Base-by-base conservation (phyloP, 2,113 vertebrate genomes). In the Pandion haliaetus region DNA sequence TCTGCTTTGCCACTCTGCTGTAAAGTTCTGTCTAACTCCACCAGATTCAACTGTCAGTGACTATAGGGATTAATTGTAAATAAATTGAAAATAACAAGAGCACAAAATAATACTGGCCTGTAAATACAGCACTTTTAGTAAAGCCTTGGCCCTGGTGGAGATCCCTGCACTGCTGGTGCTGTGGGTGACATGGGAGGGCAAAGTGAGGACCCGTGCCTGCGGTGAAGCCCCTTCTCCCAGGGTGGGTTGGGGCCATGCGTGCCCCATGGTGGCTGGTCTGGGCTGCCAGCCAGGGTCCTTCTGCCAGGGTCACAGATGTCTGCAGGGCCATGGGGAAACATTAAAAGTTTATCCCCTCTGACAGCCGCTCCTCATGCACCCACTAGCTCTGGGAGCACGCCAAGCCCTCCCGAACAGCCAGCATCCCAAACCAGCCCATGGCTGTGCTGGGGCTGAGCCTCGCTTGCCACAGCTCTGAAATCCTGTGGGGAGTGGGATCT, bases 181-280 rank as follows among this genome's bases (percentile, higher is more conserved):
- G 45, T 2, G 40, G 18, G 36, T 0, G 5, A 17, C 11, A 47
- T 1, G 8, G 36, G 7, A 67, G 36, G 20, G n/a, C 12, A 16
- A 77, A 45, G 23, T 0, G 5, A 17, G 28, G 32, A 20, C 11
- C 34, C 2, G 1, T 23, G 32, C 25, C 23, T 36, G 23, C 1
- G 1, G 21, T 2, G 5, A 26, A 92, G 36, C 12, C 34, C 32
- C 28, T 55, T 71, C 57, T 71, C 28, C 16, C 1, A 3, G 29
- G n/a, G 5, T 52, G 77, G 57, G 19, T 8, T 1, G 1, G n/a
- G 44, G 47, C 54, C 5, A 2, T 29, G 34, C 0, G 2, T 72
- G 34, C 1, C 36, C 70, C 1, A 0, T 1, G 3, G 40, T 14
- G 45, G 3, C 20, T 2, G 3, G 15, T 8, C 47, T 0, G 4